Evolutionary conservation across 2,888 invertebrate species (phyloP), one percentile per base, ranked within the genome.

Genomic region (Philopedon plagiatum): DNA sequence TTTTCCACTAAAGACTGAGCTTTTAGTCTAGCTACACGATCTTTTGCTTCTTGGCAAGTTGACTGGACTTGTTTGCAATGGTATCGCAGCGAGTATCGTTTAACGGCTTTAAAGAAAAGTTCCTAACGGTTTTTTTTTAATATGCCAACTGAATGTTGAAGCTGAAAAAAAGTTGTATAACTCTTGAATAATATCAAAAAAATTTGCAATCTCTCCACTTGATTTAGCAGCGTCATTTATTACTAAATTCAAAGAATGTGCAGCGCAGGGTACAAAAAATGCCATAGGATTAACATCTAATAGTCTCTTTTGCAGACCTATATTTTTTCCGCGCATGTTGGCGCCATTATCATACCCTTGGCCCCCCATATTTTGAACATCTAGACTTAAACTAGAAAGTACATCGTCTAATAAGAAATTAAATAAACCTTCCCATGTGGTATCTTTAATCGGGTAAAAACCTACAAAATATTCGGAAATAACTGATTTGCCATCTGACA

Each of bases 321-420:
- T 77, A 39, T 78, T 68, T 64, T 78, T 79, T 37, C 78, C 78
- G 21, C 67, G 56, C 79, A 80, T 81, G 56, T 80, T 80, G 5
- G 78, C 61, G 5, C 77, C 81, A 76, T 81, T 81, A 74, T 81
- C 79, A 65, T 57, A 65, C 9, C 57, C 41, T 32, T 56, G 65
- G 11, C 65, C 18, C 18, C 15, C 4, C 5, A 29, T 56, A 56
- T 56, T 32, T 56, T 56, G 54, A 26, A 13, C 29, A 56, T 56
- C 32, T 56, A 29, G 54, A 56, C 32, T 5, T 32, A 32, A 56
- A 29, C 32, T 56, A 32, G 54, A 32, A 29, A 56, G 32, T 32
- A 56, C 2, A 56, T 56, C 26, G 29, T 56, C 32, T 32, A 56
- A 29, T n/a, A 56, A 49, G 66, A 78, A 74, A 41, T 65, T 49